phyloP scores from a whole-genome alignment of 2,888 invertebrate species.

The Protophormia terraenovae region DNA sequence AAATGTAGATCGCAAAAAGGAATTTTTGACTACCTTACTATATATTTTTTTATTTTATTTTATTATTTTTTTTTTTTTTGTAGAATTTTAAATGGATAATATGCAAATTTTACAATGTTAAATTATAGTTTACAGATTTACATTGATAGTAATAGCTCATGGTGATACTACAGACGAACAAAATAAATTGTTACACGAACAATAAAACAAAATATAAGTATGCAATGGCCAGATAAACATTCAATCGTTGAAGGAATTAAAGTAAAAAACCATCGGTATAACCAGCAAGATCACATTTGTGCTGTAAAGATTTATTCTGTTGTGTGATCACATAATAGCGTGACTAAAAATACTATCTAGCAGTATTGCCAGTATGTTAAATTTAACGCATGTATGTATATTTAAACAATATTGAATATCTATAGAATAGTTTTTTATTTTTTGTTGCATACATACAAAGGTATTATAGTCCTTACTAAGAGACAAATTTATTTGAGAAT shows the following conservation, averaged over 20 bases:
- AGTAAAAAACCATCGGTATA: background rate
- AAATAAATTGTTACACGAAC: background rate
- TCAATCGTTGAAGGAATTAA: background rate
- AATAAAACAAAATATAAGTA: background rate
- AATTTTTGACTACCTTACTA: too few relatives aligned
- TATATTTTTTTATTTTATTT: too few relatives aligned
- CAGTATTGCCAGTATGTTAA: background rate
- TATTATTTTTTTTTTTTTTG: constrained; percentile 1
- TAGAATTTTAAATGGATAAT: constrained; percentile 9
- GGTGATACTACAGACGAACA: constrained; percentile 21
- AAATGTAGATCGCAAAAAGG: too few relatives aligned
- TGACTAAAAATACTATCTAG: background rate
- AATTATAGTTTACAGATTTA: constrained; percentile 29
- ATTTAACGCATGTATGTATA: too few relatives aligned
- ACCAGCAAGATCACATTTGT: constrained; percentile 11
- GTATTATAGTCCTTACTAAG: too few relatives aligned
- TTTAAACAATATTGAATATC: too few relatives aligned
- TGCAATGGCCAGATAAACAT: background rate
- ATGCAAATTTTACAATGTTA: constrained; percentile 55
- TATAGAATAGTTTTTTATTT: too few relatives aligned
- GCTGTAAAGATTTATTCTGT: background rate
- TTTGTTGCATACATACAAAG: too few relatives aligned
- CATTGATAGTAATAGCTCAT: constrained; percentile 28
- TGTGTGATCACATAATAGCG: constrained; percentile 29
- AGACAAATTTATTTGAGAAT: too few relatives aligned